Conservation (phyloP, 30 jellyfish, hydroid and myxozoan genomes). For the Pelagia noctiluca region DNA sequence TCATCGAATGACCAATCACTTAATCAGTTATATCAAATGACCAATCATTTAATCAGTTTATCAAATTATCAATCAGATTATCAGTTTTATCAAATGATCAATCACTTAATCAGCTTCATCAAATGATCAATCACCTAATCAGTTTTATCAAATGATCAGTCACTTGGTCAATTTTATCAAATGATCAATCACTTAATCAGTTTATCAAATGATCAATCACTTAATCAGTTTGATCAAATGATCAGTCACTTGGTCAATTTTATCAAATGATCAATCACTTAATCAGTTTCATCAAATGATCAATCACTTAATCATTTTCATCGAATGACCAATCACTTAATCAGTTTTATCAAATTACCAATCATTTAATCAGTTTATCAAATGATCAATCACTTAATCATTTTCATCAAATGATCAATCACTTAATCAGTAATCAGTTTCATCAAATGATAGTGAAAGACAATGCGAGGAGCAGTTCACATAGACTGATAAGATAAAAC, state of each 20-base stretch:
- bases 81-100: too few relatives aligned
- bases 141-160: too few relatives aligned
- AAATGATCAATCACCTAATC: too few relatives aligned
- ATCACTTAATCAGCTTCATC: neutral
- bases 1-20: too few relatives aligned
- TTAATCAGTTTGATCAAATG: constrained; percentile 18
- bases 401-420: too few relatives aligned
- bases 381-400: constrained; percentile 32
- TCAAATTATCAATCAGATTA: constrained; percentile 27
- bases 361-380: constrained; percentile 33
- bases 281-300: neutral
- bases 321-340: neutral
- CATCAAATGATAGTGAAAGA: too few relatives aligned
- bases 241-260: neutral
- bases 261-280: neutral
- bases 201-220: constrained; percentile 24
- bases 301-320: neutral
- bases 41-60: constrained; percentile 30
- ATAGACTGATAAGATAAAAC: too few relatives aligned
- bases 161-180: too few relatives aligned
- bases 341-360: constrained; percentile 17
- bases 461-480: too few relatives aligned
- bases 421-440: neutral
- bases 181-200: constrained; percentile 31
- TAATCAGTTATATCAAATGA: too few relatives aligned